A percentile compares a stretch with the other conserved stretches of the same genome.
Evolutionary conservation across 2,888 invertebrate genomes (phyloP).

Genomic region (Brassicogethes aeneus): DNA sequence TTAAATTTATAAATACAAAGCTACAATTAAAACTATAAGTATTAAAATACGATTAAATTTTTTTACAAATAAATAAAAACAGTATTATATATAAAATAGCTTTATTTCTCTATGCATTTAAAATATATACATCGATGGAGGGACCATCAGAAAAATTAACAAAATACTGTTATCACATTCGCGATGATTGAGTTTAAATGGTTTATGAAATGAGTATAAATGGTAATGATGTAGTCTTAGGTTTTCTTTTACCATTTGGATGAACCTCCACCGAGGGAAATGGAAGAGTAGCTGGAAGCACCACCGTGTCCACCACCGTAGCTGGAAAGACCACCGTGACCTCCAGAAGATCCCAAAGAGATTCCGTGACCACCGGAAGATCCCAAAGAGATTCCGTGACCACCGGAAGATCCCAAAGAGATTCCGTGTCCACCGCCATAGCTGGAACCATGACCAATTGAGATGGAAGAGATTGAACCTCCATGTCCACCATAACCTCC

Average conservation of each 20-base stretch:
- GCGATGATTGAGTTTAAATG: constrained; percentile 7
- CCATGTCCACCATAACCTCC: constrained; percentile 7
- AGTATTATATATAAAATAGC: neutral
- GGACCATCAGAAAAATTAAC: constrained; percentile 13
- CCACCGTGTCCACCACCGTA: constrained; percentile 21
- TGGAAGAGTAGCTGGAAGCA: constrained; percentile 23
- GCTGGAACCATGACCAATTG: constrained; percentile 8
- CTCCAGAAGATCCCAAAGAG: constrained; percentile 4
- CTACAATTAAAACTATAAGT: no score
- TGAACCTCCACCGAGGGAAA: constrained; percentile 19
- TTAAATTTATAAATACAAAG: no score
- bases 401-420: constrained; percentile 1
- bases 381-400: constrained; percentile 2
- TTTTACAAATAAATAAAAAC: no score
- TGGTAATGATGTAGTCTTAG: neutral
- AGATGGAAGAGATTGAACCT: constrained; percentile 5
- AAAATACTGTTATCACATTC: constrained; percentile 21
- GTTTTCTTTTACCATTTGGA: constrained; percentile 16
- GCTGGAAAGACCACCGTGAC: constrained; percentile 10
- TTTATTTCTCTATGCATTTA: constrained; percentile 6
- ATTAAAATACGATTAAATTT: no score
- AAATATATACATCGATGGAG: constrained; percentile 15
- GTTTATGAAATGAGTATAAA: neutral
- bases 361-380: constrained; percentile 4
- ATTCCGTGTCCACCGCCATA: constrained; percentile 7